Percentiles rank a stretch among this genome's conserved stretches.
These are phyloP conservation scores for Diplodus sargus DNA, from an alignment of 2,797 vertebrate genomes.

Conservation along the genomic window DNA sequence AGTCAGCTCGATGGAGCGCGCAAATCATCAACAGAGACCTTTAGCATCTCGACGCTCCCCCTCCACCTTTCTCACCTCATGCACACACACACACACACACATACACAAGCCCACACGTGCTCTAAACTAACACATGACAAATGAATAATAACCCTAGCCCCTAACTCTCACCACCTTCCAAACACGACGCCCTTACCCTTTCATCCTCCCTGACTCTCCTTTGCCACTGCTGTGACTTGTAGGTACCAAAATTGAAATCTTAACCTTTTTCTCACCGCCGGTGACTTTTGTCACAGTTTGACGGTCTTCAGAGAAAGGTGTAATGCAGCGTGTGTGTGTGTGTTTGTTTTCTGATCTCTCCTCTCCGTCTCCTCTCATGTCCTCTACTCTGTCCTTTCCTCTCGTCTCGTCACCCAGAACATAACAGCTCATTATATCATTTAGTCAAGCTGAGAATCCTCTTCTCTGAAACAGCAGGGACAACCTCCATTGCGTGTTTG, in stretches of 20 bases:
- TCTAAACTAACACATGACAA: constrained; percentile 76
- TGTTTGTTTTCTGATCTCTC: constrained; percentile 50
- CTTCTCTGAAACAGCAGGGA: constrained; percentile 77
- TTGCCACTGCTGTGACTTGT: constrained; percentile 62
- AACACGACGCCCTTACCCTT: constrained; percentile 56
- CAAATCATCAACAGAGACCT: constrained; percentile 87
- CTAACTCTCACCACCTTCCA: constrained; percentile 43
- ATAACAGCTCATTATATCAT: constrained; percentile 82
- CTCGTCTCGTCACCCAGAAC: constrained; percentile 76
- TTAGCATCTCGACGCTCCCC: constrained; percentile 75
- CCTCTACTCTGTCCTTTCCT: constrained; percentile 67
- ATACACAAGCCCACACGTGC: constrained; percentile 12
- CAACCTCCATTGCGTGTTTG: constrained; percentile 63
- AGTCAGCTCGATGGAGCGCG: constrained; percentile 83
- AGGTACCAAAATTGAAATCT: constrained; percentile 72
- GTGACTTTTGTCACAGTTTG: constrained; percentile 76
- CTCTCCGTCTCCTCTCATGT: constrained; percentile 49
- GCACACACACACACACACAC: constrained; percentile 26
- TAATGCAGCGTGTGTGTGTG: constrained; percentile 33
- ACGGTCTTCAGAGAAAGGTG: constrained; percentile 48
- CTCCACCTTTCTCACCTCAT: constrained; percentile 69
- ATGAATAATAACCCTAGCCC: constrained; percentile 81
- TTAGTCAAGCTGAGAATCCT: constrained; percentile 82
- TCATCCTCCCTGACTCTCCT: constrained; percentile 44
- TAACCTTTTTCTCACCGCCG: constrained; percentile 75